A percentile compares a stretch with the other conserved stretches of the same genome.
These are phyloP conservation scores for Bettongia penicillata DNA, from an alignment of 2,113 vertebrate species.

Conservation along the genomic window DNA sequence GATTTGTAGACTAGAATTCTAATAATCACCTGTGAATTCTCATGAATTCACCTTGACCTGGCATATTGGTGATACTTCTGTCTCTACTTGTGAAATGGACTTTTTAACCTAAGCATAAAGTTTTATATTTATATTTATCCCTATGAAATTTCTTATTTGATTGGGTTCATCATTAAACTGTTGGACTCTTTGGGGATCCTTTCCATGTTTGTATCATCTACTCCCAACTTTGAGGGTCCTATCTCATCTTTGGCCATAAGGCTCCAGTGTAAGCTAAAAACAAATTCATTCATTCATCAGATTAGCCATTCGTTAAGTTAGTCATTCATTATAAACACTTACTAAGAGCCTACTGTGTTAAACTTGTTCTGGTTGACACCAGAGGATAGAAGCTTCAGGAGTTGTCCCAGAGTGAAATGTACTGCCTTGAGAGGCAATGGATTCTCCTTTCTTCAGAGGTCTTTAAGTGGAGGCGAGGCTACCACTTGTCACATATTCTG, in stretches of 20 bases:
- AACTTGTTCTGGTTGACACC: neutral
- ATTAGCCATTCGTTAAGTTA: neutral
- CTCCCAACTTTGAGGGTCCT: neutral
- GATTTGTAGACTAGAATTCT: neutral
- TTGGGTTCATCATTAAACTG: neutral
- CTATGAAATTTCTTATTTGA: neutral
- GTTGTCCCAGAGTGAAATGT: neutral
- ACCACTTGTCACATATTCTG: neutral
- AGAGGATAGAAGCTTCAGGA: neutral
- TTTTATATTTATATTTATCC: neutral
- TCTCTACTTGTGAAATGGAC: neutral
- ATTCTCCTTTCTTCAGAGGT: neutral
- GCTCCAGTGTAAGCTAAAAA: neutral
- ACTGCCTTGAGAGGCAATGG: neutral
- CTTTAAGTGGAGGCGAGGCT: neutral
- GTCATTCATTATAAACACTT: neutral
- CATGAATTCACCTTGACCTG: neutral
- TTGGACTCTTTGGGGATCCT: neutral
- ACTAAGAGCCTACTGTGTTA: too few species aligned
- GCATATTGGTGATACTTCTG: neutral
- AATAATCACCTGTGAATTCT: neutral
- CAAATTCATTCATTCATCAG: neutral
- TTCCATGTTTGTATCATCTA: neutral
- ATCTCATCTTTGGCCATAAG: neutral
- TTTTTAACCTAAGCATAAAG: neutral